Conservation (phyloP, 2,797 vertebrate genomes). For the Thaleichthys pacificus region DNA sequence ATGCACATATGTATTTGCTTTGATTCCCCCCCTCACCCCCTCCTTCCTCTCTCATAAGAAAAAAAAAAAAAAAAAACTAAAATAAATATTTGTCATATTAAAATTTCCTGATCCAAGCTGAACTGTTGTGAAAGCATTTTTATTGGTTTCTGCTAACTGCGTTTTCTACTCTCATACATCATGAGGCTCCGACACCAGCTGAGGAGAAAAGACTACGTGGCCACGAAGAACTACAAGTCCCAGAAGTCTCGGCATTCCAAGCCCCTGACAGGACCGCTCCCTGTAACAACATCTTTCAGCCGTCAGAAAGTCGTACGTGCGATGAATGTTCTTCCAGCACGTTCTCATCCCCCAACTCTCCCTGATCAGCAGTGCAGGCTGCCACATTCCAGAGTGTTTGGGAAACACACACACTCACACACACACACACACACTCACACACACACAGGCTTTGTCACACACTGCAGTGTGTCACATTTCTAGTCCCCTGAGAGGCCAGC, state of each 20-base stretch:
- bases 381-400: slow-evolving; percentile 18
- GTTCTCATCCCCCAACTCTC: not conserved
- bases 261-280: not conserved
- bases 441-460: too few species aligned
- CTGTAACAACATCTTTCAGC: not conserved
- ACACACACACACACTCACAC: not conserved
- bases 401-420: slow-evolving; percentile 2
- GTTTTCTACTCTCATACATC: not conserved
- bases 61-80: slow-evolving; percentile 32
- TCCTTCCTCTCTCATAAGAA: not conserved
- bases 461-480: too few species aligned
- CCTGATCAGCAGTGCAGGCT: slow-evolving; percentile 15
- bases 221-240: not conserved
- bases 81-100: slow-evolving; percentile 69
- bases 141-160: not conserved
- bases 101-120: slow-evolving; percentile 60
- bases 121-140: slow-evolving; percentile 2
- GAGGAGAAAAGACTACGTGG: not conserved
- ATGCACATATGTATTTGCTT: slow-evolving; percentile 56
- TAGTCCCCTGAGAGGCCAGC: too few species aligned
- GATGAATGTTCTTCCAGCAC: not conserved
- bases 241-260: not conserved
- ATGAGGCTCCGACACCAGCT: not conserved
- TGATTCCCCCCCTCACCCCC: slow-evolving; percentile 46
- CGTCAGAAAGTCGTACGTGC: not conserved